Base-by-base conservation (phyloP, 2,797 vertebrate species). In the Danio kyathit region DNA sequence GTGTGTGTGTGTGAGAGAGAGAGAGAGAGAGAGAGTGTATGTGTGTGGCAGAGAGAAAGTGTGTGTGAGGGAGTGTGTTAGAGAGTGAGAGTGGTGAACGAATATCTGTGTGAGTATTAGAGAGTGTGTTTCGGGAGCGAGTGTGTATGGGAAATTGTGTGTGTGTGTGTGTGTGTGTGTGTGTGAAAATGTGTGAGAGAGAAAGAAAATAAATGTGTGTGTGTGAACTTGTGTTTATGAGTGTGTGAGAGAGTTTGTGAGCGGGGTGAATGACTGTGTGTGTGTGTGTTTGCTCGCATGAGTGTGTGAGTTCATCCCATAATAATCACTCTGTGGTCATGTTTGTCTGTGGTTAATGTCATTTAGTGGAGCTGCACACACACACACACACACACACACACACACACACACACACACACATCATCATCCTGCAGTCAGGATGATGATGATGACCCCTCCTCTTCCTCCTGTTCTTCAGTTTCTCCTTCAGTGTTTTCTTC, bases 401-500 rank as follows among this genome's bases (percentile, higher is more conserved):
- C 29, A 29, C 29, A 29, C 29, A 29, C 29, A 29, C 29, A 29
- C 29, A 29, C 29, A 29, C 29, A 29, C 29, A 29, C 29, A n/a
- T n/a, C n/a, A n/a, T n/a, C n/a, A n/a, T n/a, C n/a, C n/a, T n/a
- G n/a, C n/a, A n/a, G 73, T 51, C 3, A 2, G 38, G 6, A 12
- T 4, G 40, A 1, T 64, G 11, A 19, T 52, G 5, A 4, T 54
- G 60, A 75, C 52, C 74, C 52, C 17, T 64, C 46, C 75, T 60
- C 64, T 59, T 82, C 41, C 56, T 83, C 72, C 72, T 71, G 84
- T 86, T 90, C 82, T 78, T 29, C 29, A 82, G 43, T 84, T 85
- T 84, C 73, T 84, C 51, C 87, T 88, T 86, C n/a, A n/a, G n/a
- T 88, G 79, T 29, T 29, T 29, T 29, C 29, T 86, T 84, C 82